These are phyloP conservation scores for Drosophila recens DNA, from an alignment of 2,888 invertebrate species.

Conservation along the genomic window DNA sequence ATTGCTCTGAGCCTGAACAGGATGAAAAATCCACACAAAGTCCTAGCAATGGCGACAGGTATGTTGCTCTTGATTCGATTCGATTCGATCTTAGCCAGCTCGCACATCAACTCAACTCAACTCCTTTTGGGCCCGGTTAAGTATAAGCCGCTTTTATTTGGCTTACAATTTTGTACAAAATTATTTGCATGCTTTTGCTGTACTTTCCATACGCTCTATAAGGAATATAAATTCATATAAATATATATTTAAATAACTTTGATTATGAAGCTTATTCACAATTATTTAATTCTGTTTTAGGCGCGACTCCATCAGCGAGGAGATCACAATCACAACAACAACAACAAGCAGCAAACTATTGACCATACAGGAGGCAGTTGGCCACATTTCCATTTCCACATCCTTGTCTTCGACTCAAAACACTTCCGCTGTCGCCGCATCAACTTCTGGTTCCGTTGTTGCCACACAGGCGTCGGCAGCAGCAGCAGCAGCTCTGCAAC, in stretches of 20 bases:
- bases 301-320: conserved; percentile 72
- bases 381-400: conserved; percentile 18
- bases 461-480: conserved; percentile 12
- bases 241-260: neutral
- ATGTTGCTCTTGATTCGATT: conserved; percentile 52
- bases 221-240: neutral
- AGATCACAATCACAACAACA: conserved; percentile 47
- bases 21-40: conserved; percentile 44
- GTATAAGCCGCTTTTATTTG: conserved; percentile 41
- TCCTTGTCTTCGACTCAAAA: conserved; percentile 34
- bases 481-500: conserved; percentile 16
- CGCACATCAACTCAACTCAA: conserved; percentile 1
- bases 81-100: conserved; percentile 10
- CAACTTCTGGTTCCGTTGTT: conserved; percentile 29
- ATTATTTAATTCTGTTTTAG: conserved; percentile 49
- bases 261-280: neutral
- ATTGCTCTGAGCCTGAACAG: conserved; percentile 37
- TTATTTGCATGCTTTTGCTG: conserved; percentile 64
- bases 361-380: conserved; percentile 63
- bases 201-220: conserved; percentile 11
- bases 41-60: conserved; percentile 63
- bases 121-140: conserved; percentile 33
- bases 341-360: conserved; percentile 59
- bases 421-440: conserved; percentile 17
- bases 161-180: conserved; percentile 59